Evolutionary conservation across 2,888 invertebrate species (phyloP).

Genomic region (Drosophila melanocephala): DNA sequence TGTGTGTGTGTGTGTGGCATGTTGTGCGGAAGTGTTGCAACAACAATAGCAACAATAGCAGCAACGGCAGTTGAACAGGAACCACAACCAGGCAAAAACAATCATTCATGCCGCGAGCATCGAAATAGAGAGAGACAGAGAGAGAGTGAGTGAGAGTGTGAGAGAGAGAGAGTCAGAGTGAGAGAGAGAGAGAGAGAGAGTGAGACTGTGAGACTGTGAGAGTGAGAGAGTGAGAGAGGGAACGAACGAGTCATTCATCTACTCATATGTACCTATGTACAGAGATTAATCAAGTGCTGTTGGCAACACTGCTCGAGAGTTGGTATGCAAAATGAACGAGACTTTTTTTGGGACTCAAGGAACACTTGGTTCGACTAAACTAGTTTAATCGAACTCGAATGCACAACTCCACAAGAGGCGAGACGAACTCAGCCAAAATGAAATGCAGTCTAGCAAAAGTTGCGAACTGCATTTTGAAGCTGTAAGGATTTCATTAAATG

Average conservation of each 20-base stretch:
- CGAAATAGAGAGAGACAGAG: neutral
- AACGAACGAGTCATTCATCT: neutral
- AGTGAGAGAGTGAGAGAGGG: too few species aligned
- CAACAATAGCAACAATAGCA: conserved; percentile 33
- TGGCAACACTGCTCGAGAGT: neutral
- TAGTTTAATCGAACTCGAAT: neutral
- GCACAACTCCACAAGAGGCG: neutral
- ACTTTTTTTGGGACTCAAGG: neutral
- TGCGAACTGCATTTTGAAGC: conserved; percentile 1
- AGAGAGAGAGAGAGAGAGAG: neutral
- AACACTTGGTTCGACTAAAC: neutral
- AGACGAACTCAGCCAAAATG: conserved; percentile 35
- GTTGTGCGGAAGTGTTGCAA: conserved; percentile 51
- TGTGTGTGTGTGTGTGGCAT: conserved; percentile 22
- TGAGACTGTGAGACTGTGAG: neutral
- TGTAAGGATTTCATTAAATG: conserved; percentile 18
- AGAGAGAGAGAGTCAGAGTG: too few species aligned
- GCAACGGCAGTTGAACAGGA: conserved; percentile 16
- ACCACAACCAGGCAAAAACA: conserved; percentile 36
- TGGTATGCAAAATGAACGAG: neutral
- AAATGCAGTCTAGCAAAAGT: conserved; percentile 9
- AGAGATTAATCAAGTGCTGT: neutral
- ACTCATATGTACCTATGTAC: neutral
- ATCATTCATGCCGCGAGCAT: conserved; percentile 50
- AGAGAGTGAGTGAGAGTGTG: neutral